phyloP scores from a whole-genome alignment of 1,140 invertebrate genomes.

The Formica selysi region DNA sequence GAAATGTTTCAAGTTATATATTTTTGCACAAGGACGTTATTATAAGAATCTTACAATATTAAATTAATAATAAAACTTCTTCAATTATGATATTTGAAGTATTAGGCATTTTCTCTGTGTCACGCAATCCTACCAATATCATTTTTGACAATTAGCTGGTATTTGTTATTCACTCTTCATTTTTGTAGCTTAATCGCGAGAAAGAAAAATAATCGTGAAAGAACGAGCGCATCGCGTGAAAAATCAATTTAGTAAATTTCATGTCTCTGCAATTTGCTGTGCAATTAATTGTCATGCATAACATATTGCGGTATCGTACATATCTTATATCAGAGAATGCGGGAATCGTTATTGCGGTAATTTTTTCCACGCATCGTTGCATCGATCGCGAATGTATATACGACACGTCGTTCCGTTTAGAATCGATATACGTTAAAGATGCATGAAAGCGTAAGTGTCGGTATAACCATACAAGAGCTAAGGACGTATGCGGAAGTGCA shows the following conservation, averaged over 20 bases:
- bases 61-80: background rate
- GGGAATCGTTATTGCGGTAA: background rate
- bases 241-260: background rate
- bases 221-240: background rate
- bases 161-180: background rate
- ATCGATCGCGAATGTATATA: conserved; percentile 20
- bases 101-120: background rate
- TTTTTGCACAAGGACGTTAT: background rate
- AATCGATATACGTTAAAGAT: conserved; percentile 47
- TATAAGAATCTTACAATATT: background rate
- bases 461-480: conserved; percentile 19
- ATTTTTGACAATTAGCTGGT: conserved; percentile 13
- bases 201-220: background rate
- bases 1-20: background rate
- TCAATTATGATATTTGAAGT: background rate
- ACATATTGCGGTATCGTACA: background rate
- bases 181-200: background rate
- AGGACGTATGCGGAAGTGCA: background rate
- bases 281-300: conserved; percentile 2
- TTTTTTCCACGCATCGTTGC: conserved; percentile 17
- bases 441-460: background rate
- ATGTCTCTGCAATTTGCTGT: background rate
- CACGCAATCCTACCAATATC: background rate
- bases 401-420: conserved; percentile 12
- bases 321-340: background rate